Evolutionary conservation across 2,888 invertebrate species (phyloP), one percentile per base, ranked within the genome.

Genomic region (Drosophila tanythrix): DNA sequence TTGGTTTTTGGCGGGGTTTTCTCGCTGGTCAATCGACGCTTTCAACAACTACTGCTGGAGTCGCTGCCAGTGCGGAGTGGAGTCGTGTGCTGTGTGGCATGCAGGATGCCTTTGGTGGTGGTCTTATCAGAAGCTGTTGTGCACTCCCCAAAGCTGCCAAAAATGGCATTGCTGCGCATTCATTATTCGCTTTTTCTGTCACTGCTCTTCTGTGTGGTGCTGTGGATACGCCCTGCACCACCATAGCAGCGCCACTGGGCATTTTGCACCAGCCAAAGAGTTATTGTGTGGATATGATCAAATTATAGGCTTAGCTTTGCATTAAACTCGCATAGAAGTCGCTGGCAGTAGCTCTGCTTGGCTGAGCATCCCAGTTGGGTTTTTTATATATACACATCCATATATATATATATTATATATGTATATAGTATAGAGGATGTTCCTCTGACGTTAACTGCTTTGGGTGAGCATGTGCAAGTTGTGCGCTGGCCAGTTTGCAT

Each of bases 71-170:
- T 7, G 21, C 25, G 35, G 53, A 1, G n/a, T 38, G 36, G 25
- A 18, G 35, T 55, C 21, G 51, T 31, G 13, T 25, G 15, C n/a
- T 33, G 13, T 1, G 13, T 35, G 25, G 53, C 21, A n/a, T 40
- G 57, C 40, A 11, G 31, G 43, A 15, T 57, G 57, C 57, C 59
- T 48, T 66, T 70, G 81, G 57, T 81, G 91, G 92, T 92, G 92
- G 92, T 91, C 93, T 92, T 92, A 92, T 92, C 92, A 91, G 93
- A 92, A 92, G 92, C 92, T 91, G 82, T 81, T 80, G 89, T 83
- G 76, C 79, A 81, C 88, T 83, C 79, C 78, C 82, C 82, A 75
- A 75, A 82, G 74, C 84, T 91, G 91, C 91, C 91, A 89, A 74
- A 88, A 90, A 81, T 88, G 85, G 83, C 89, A 83, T 88, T 89